Base-by-base conservation (phyloP, 2,113 vertebrate species). In the Laterallus jamaicensis region DNA sequence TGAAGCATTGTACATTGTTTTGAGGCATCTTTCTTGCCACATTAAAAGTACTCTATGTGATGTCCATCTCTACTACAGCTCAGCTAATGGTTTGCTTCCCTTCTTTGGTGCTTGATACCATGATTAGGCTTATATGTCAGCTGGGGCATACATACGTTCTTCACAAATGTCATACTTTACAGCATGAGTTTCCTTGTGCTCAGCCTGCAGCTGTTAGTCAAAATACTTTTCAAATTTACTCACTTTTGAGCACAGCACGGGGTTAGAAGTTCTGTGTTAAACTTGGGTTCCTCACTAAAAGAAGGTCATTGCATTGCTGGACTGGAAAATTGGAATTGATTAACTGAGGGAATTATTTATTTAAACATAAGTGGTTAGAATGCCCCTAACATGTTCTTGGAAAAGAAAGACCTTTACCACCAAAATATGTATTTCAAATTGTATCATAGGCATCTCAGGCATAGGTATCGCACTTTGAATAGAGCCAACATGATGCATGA, bases 401-500 rank as follows among this genome's bases (percentile, higher is more conserved):
- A 92, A 91, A 96, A 87, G 21, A 83, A 88, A 88, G 44, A 35
- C 17, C 11, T 79, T 82, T 95, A 75, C n/a, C 52, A 90, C 8
- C 44, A 85, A 52, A 60, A 83, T 74, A 39, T 19, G 19, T 29
- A 60, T 83, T 96, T 95, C 66, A 94, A 59, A 91, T 94, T 95
- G 70, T 86, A 69, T 69, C 25, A 66, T 89, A 96, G 91, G 74
- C 63, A 60, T 60, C 74, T 88, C 90, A 93, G 88, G 94, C 49
- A 74, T 15, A 86, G 82, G 52, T 93, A 70, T 75, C 86, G 44
- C 10, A 79, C 90, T 96, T 92, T n/a, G 15, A 70, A 70, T 93
- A 95, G 84, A 71, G 82, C 31, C 35, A 80, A 37, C 58, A 70
- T 10, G 11, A 83, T 77, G 83, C 74, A 59, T 80, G 73, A 62